Evolutionary conservation across 2,888 invertebrate genomes (phyloP).

Genomic region (Athrips mouffetella): DNA sequence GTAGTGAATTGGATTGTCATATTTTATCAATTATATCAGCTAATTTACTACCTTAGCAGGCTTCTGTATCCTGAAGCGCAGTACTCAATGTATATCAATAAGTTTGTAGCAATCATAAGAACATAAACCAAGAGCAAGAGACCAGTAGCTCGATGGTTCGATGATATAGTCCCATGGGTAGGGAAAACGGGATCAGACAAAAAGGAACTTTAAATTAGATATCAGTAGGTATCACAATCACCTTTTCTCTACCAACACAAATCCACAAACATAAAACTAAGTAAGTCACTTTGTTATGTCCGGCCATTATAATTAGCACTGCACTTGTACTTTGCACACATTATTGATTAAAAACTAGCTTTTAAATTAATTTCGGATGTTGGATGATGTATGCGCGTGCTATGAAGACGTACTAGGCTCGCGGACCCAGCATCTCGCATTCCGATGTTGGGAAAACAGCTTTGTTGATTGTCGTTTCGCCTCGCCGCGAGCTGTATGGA

Average conservation of each 20-base stretch:
- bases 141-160: too few relatives aligned
- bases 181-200: too few relatives aligned
- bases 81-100: too few relatives aligned
- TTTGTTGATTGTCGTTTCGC: slow-evolving; percentile 62
- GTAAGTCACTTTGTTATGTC: slow-evolving; percentile 29
- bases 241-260: slow-evolving; percentile 22
- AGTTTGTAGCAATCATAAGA: too few relatives aligned
- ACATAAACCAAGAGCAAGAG: too few relatives aligned
- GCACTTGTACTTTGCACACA: slow-evolving; percentile 30
- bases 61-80: too few relatives aligned
- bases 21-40: too few relatives aligned
- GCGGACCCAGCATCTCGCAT: slow-evolving; percentile 41
- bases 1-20: too few relatives aligned
- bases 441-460: slow-evolving; percentile 51
- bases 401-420: slow-evolving; percentile 21
- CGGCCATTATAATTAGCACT: slow-evolving; percentile 41
- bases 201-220: too few relatives aligned
- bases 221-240: too few relatives aligned
- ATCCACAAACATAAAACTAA: slow-evolving; percentile 21
- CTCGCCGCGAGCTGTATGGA: slow-evolving; percentile 47
- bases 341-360: slow-evolving; percentile 27
- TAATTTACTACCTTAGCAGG: too few relatives aligned
- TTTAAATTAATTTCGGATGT: not conserved
- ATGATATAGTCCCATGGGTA: too few relatives aligned
- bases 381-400: slow-evolving; percentile 14